Conservation (phyloP, 2,113 vertebrate species). For the Nettapus auritus region DNA sequence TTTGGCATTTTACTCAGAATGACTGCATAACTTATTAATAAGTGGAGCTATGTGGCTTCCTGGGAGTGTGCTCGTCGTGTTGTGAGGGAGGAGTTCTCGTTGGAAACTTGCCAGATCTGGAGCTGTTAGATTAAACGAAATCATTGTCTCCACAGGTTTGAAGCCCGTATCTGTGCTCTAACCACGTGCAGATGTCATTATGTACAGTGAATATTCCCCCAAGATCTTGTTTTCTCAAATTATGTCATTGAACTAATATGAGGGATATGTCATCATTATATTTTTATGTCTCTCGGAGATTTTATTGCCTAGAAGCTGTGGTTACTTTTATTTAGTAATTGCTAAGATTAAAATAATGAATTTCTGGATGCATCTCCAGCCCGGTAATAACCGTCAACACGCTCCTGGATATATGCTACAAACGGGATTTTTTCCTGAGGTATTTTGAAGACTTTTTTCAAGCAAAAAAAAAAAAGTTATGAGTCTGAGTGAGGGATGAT, state of each 20-base stretch:
- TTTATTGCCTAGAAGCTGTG: background rate
- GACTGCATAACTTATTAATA: background rate
- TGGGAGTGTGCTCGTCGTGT: background rate
- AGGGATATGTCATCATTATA: background rate
- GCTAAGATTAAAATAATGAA: background rate
- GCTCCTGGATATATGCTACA: background rate
- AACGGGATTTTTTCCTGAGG: background rate
- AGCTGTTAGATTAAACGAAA: background rate
- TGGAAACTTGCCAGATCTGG: background rate
- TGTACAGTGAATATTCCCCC: background rate
- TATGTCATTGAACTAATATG: background rate
- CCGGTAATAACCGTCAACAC: background rate
- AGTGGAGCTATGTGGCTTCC: background rate
- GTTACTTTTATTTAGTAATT: slow-evolving; percentile 40
- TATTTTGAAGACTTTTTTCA: background rate
- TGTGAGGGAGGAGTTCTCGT: background rate
- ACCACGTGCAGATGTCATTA: background rate
- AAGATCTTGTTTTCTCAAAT: background rate
- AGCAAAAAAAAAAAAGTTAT: background rate
- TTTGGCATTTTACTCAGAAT: background rate
- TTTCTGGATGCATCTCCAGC: background rate
- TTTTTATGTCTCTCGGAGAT: background rate
- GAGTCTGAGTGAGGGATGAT: background rate
- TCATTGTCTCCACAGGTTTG: background rate
- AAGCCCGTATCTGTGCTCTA: background rate